Evolutionary conservation across 2,797 vertebrate species (phyloP).

Genomic region (Todus mexicanus): DNA sequence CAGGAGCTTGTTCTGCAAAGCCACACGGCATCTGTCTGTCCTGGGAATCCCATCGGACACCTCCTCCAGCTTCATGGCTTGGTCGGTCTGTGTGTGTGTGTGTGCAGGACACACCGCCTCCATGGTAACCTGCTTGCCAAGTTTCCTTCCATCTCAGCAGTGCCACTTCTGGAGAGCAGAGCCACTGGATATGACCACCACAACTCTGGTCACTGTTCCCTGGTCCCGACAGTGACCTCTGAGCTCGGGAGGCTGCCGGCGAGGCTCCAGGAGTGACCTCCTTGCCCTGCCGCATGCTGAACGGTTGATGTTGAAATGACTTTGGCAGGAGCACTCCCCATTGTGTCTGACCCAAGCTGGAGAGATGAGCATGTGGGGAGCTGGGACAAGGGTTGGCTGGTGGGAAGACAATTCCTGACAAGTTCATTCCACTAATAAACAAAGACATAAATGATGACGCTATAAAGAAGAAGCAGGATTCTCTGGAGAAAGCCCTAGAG

Average conservation of each 20-base stretch:
- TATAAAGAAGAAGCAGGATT: conserved; percentile 16
- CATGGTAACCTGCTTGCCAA: neutral
- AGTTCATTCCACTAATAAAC: conserved; percentile 55
- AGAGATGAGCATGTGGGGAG: conserved; percentile 22
- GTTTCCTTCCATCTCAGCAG: neutral
- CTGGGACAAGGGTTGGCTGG: conserved; percentile 3
- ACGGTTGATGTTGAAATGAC: neutral
- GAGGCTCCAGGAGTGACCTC: neutral
- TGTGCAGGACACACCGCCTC: neutral
- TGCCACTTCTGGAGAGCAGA: neutral
- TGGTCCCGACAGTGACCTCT: neutral
- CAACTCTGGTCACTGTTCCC: neutral
- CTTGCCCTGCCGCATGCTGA: neutral
- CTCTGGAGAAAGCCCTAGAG: conserved; percentile 34
- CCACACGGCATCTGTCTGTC: accelerated
- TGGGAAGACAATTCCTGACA: conserved; percentile 39
- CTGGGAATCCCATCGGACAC: neutral
- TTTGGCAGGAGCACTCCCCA: conserved; percentile 51
- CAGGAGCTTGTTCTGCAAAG: neutral
- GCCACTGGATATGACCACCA: neutral
- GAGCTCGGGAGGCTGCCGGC: neutral
- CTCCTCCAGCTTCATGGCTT: neutral
- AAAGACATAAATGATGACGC: conserved; percentile 40
- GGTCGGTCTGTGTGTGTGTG: neutral
- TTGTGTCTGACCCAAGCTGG: conserved; percentile 15